A percentile compares a stretch with the other conserved stretches of the same genome.
phyloP scores from a whole-genome alignment of 2,888 invertebrate genomes.

The Drosophila lutescens region DNA sequence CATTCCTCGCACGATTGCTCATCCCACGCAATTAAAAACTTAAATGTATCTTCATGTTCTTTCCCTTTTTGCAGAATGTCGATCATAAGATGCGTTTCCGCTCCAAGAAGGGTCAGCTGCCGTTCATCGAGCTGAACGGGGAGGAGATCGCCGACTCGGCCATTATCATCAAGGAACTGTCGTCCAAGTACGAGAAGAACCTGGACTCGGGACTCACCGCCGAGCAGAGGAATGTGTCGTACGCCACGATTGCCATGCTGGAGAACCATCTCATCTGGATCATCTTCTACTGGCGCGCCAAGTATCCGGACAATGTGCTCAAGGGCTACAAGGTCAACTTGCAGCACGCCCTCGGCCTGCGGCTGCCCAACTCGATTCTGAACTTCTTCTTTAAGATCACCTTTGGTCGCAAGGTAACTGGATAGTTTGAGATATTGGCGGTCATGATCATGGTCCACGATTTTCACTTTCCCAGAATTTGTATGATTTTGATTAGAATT shows the following conservation, averaged over 20 bases:
- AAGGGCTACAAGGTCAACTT: slow-evolving; percentile 96
- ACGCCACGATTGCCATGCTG: slow-evolving; percentile 97
- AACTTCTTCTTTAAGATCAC: slow-evolving; percentile 96
- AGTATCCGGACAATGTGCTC: slow-evolving; percentile 94
- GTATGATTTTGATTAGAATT: slow-evolving; percentile 24
- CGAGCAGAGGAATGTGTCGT: slow-evolving; percentile 94
- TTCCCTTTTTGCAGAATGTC: slow-evolving; percentile 89
- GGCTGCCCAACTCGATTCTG: slow-evolving; percentile 93
- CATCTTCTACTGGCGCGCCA: slow-evolving; percentile 95
- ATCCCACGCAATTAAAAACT: slow-evolving; percentile 30
- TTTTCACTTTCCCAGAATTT: slow-evolving; percentile 67
- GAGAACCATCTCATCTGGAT: slow-evolving; percentile 98
- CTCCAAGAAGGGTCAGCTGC: slow-evolving; percentile 96
- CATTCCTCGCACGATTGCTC: slow-evolving; percentile 52
- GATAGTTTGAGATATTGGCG: slow-evolving; percentile 5
- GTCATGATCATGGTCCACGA: slow-evolving; percentile 16
- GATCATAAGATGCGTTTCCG: slow-evolving; percentile 97
- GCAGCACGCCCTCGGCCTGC: slow-evolving; percentile 94
- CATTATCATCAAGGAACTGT: slow-evolving; percentile 94
- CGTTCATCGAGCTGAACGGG: slow-evolving; percentile 97
- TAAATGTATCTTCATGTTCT: slow-evolving; percentile 15
- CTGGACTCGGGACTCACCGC: slow-evolving; percentile 92
- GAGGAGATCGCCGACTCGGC: slow-evolving; percentile 97
- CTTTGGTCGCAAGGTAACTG: slow-evolving; percentile 91
- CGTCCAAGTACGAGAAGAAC: slow-evolving; percentile 92